Evolutionary conservation across 2,797 vertebrate species (phyloP), one percentile per base, ranked within the genome.

Genomic region (Moxostoma hubbsi): DNA sequence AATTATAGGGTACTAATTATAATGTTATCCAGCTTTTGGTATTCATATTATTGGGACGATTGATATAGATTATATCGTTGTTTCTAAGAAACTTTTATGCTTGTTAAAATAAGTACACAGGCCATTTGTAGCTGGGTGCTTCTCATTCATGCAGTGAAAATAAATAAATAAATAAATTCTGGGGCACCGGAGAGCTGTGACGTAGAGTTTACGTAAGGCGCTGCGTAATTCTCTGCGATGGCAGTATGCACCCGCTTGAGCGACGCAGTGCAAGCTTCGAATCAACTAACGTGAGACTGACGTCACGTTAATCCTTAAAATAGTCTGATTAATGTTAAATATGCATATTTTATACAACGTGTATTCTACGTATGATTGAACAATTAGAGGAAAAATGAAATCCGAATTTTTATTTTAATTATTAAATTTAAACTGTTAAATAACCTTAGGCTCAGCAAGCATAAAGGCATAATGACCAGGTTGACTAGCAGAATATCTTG

Each of bases 101-200:
- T 79, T 81, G 64, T 79, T 81, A 65, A 74, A 87, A 82, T 75
- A 82, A 69, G n/a, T 75, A 83, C 85, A 83, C 86, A 89, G 90
- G 87, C 87, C 86, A 73, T 82, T 84, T 89, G 79, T 90, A 24
- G 2, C 87, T 85, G 89, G 90, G 89, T 90, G 89, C 87, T 90
- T 90, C 92, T 92, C 91, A 89, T 90, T 91, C 89, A 75, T 72
- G 75, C 64, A 90, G 83, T 54, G 80, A 92, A 65, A 92, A 92
- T 92, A 91, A 93, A 90, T 92, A 91, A 93, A 90, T 92, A 94
- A 94, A 94, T 94, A 92, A 92, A 89, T 88, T 73, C 86, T n/a
- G 92, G 92, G 92, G 92, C 92, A 94, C 92, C 92, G 92, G 93
- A 89, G 93, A 92, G 92, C 81, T 90, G 92, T 95, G 94, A 94